These are phyloP conservation scores for Acanthurus tractus DNA, from an alignment of 2,797 vertebrate genomes.

Conservation along the genomic window DNA sequence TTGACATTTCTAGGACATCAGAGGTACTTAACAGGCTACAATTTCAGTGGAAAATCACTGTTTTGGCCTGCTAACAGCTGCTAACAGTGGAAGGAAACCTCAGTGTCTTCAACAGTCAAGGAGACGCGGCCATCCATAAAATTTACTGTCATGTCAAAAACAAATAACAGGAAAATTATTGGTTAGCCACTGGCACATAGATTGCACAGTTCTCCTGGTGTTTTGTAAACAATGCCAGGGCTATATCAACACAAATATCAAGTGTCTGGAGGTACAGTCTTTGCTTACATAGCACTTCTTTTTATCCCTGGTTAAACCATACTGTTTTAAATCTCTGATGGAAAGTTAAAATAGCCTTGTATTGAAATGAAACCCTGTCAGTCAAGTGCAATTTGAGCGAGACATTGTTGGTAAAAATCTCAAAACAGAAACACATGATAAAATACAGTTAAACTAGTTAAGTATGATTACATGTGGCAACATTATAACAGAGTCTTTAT, in stretches of 20 bases:
- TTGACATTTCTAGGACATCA: conserved; percentile 55
- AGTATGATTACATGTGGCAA: conserved; percentile 33
- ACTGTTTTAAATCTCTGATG: conserved; percentile 40
- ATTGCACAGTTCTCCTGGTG: conserved; percentile 57
- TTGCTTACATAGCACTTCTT: conserved; percentile 52
- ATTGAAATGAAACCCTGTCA: conserved; percentile 47
- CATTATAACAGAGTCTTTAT: not conserved
- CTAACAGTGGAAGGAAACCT: conserved; percentile 51
- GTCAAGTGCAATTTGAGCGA: conserved; percentile 51
- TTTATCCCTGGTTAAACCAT: conserved; percentile 43
- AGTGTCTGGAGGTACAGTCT: conserved; percentile 53
- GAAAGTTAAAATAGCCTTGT: conserved; percentile 29
- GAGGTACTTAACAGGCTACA: conserved; percentile 40
- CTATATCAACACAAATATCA: conserved; percentile 58
- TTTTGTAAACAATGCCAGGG: conserved; percentile 59
- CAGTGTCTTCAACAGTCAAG: conserved; percentile 59
- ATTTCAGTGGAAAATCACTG: conserved; percentile 61
- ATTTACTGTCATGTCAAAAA: conserved; percentile 65
- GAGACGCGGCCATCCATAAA: conserved; percentile 59
- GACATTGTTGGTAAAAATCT: conserved; percentile 6
- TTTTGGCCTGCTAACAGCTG: conserved; percentile 29
- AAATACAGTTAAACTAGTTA: conserved; percentile 35
- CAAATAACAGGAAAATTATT: conserved; percentile 64
- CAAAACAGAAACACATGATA: conserved; percentile 36
- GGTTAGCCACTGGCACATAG: conserved; percentile 66